Evolutionary conservation across 2,888 invertebrate genomes (phyloP).

Genomic region (Mythimna pallens): DNA sequence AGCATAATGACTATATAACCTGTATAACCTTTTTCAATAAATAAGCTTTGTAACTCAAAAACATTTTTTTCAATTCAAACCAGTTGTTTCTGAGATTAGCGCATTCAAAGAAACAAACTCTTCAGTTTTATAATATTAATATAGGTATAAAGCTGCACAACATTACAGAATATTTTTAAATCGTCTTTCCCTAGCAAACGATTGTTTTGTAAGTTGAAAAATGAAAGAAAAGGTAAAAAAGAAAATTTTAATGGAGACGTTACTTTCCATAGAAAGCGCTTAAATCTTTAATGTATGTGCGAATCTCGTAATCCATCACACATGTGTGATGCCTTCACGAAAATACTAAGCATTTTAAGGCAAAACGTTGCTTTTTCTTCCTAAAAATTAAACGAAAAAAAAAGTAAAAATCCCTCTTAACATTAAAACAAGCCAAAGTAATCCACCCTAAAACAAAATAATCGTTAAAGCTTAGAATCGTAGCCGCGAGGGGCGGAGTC

Average conservation of each 20-base stretch:
- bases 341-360: background rate
- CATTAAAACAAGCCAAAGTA: background rate
- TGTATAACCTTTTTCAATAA: no score
- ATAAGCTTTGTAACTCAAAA: no score
- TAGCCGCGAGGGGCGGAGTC: constrained; percentile 56
- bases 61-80: no score
- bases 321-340: background rate
- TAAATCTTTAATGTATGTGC: background rate
- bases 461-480: constrained; percentile 60
- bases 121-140: no score
- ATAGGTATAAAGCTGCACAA: no score
- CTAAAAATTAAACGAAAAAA: background rate
- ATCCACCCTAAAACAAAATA: constrained; percentile 29
- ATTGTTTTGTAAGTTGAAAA: background rate
- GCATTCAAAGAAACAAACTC: no score
- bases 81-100: no score
- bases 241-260: background rate
- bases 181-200: background rate
- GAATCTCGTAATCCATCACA: constrained; percentile 4
- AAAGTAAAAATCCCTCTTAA: background rate
- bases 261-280: background rate
- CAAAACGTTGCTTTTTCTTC: background rate
- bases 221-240: background rate
- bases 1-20: no score
- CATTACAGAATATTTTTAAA: background rate